Conservation (phyloP, 2,113 vertebrate species). For the Eublepharis macularius region DNA sequence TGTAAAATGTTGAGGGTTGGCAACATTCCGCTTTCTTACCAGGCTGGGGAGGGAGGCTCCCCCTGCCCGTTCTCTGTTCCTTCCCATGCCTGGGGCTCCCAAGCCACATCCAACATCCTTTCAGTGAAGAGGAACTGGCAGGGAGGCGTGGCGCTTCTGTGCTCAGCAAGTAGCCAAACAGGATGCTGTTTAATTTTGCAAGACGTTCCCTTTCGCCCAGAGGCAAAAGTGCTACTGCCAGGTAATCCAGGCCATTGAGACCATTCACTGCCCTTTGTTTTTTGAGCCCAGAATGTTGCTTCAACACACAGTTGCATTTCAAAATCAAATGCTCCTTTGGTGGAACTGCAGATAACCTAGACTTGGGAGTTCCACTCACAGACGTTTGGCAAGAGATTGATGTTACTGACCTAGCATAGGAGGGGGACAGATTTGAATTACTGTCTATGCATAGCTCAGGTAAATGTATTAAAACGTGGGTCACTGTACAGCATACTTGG, state of each 20-base stretch:
- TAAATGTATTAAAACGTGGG: too few species aligned
- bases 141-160: constrained; percentile 36
- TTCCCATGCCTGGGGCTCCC: not conserved
- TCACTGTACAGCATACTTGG: too few species aligned
- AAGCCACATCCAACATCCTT: constrained; percentile 38
- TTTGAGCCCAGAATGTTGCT: not conserved
- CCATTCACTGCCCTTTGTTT: not conserved
- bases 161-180: constrained; percentile 48
- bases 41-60: not conserved
- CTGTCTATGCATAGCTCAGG: too few species aligned
- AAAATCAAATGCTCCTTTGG: not conserved
- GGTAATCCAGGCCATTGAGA: constrained; percentile 12
- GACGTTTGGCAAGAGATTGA: not conserved
- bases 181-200: constrained; percentile 25
- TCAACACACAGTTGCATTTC: not conserved
- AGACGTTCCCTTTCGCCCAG: constrained; percentile 38
- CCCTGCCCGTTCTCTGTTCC: not conserved
- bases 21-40: not conserved
- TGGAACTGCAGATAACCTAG: not conserved
- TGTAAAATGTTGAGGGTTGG: not conserved
- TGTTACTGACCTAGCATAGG: not conserved
- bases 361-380: not conserved
- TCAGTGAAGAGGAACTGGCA: constrained; percentile 39
- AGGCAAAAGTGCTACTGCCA: constrained; percentile 19
- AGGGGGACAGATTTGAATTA: too few species aligned